These are phyloP conservation scores for Micronycteris hirsuta DNA, from an alignment of 2,113 vertebrate species.

Conservation along the genomic window DNA sequence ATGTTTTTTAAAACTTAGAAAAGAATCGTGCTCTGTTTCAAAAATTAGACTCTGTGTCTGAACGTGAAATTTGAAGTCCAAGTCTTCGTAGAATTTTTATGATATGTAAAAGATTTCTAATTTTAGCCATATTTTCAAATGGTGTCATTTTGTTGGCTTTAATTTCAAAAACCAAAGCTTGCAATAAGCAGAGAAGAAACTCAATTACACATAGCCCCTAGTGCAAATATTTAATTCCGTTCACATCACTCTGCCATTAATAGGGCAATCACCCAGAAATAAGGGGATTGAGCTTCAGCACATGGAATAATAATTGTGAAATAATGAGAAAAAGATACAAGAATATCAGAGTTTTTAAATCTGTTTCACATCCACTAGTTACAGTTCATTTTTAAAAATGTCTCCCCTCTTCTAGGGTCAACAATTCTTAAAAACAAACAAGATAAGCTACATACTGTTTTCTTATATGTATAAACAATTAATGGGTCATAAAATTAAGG, in stretches of 20 bases:
- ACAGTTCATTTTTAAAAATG: constrained; percentile 7
- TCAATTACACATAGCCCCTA: constrained; percentile 63
- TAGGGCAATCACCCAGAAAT: constrained; percentile 54
- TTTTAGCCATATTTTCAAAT: constrained; percentile 62
- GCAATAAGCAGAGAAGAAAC: constrained; percentile 43
- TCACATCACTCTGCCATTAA: constrained; percentile 59
- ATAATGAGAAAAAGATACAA: constrained; percentile 49
- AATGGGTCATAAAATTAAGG: constrained; percentile 37
- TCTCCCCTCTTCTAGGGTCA: neutral
- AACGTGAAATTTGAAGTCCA: constrained; percentile 32
- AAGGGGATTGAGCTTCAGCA: constrained; percentile 25
- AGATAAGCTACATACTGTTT: neutral
- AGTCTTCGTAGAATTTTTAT: constrained; percentile 33
- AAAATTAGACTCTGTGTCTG: constrained; percentile 29
- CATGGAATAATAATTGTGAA: constrained; percentile 49
- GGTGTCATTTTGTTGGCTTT: constrained; percentile 58
- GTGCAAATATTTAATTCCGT: constrained; percentile 69
- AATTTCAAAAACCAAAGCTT: constrained; percentile 61
- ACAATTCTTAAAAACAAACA: constrained; percentile 20
- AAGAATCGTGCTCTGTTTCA: constrained; percentile 22
- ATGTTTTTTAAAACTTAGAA: neutral
- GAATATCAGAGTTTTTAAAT: constrained; percentile 17
- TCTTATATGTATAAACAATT: constrained; percentile 1
- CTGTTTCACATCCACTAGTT: neutral
- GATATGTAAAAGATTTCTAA: constrained; percentile 64